These are phyloP conservation scores for Florisuga fusca DNA, from an alignment of 2,797 vertebrate genomes.

Conservation along the genomic window DNA sequence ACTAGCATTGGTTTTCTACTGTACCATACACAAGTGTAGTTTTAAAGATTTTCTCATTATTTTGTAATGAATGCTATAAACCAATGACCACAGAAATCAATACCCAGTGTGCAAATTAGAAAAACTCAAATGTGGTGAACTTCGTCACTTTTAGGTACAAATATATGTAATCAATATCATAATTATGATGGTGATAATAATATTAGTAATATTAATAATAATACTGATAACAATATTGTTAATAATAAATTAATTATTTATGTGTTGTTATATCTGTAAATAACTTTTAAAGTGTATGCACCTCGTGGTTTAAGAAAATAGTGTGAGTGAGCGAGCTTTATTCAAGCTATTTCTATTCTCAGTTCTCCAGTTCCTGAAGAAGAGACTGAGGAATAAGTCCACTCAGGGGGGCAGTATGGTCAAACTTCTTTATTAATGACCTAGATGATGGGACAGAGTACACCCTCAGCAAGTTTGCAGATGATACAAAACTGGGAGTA, in stretches of 20 bases:
- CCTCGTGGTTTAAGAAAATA: neutral
- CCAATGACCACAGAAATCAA: neutral
- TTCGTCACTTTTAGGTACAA: neutral
- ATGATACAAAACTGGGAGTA: neutral
- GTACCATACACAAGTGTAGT: neutral
- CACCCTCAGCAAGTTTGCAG: neutral
- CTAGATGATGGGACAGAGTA: neutral
- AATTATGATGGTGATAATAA: neutral
- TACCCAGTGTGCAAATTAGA: neutral
- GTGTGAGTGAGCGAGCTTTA: neutral
- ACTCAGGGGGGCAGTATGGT: neutral
- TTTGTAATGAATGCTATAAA: neutral
- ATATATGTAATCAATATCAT: neutral
- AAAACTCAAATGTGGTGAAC: neutral
- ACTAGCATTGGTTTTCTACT: neutral
- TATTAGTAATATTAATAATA: too few relatives aligned
- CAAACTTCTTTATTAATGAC: neutral
- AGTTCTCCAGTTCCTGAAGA: neutral
- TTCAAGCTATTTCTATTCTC: neutral
- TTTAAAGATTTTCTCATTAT: neutral
- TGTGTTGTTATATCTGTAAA: neutral
- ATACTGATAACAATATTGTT: too few relatives aligned
- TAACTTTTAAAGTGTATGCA: accelerated
- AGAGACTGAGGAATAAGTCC: neutral
- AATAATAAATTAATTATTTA: neutral